These are phyloP conservation scores for Drosophila hamatofila DNA, from an alignment of 2,888 invertebrate species.

Conservation along the genomic window DNA sequence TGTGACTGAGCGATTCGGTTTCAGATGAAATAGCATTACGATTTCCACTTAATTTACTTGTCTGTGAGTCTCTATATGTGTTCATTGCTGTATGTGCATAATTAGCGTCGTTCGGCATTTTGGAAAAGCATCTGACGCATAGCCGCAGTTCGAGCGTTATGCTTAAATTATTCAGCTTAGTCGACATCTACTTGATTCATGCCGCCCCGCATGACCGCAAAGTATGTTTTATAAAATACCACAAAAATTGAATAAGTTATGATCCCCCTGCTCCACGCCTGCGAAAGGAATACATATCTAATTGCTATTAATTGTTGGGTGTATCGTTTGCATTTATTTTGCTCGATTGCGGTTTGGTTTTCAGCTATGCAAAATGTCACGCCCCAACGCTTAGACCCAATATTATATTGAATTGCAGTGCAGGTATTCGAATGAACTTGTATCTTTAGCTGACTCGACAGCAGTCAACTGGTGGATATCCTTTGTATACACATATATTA, in stretches of 20 bases:
- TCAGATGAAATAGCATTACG: slow-evolving; percentile 27
- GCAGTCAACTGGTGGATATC: not conserved
- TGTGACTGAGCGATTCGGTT: slow-evolving; percentile 24
- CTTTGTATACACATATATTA: not conserved
- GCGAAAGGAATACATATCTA: slow-evolving; percentile 46
- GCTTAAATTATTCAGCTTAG: slow-evolving; percentile 53
- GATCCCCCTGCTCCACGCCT: not conserved
- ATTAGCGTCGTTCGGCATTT: slow-evolving; percentile 36
- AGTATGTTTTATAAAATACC: slow-evolving; percentile 39
- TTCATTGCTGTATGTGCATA: not conserved
- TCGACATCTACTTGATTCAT: slow-evolving; percentile 30
- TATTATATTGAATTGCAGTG: slow-evolving; percentile 14
- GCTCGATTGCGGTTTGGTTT: slow-evolving; percentile 49
- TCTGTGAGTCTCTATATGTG: not conserved
- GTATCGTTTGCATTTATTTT: slow-evolving; percentile 45
- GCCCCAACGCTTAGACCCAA: slow-evolving; percentile 16
- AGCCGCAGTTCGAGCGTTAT: slow-evolving; percentile 33
- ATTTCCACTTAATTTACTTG: slow-evolving; percentile 13
- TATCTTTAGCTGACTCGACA: not conserved
- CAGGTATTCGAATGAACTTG: slow-evolving; percentile 11
- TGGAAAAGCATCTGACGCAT: slow-evolving; percentile 52
- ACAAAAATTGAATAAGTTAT: slow-evolving; percentile 45
- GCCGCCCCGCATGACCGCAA: slow-evolving; percentile 29
- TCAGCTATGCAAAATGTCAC: slow-evolving; percentile 22
- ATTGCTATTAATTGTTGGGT: slow-evolving; percentile 65